Conservation (phyloP, 2,797 vertebrate species). For the Danio jaintianensis region DNA sequence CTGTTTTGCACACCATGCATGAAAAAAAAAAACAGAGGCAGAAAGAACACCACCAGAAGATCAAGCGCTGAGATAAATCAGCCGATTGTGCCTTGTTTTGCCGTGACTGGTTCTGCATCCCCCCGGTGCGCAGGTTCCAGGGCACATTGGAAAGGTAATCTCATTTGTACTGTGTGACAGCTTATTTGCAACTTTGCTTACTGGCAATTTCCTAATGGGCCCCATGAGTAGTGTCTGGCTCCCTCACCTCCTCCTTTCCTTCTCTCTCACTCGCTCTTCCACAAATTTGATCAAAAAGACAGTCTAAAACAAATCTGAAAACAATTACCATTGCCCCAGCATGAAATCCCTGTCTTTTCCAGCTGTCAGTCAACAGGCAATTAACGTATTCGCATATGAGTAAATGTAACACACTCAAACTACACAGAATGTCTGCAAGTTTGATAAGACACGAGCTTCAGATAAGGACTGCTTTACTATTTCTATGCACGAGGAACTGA, state of each 20-base stretch:
- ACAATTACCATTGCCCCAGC: slow-evolving; percentile 67
- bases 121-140: slow-evolving; percentile 74
- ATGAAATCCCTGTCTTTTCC: slow-evolving; percentile 50
- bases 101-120: slow-evolving; percentile 69
- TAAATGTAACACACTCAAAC: slow-evolving; percentile 71
- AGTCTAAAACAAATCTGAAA: slow-evolving; percentile 78
- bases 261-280: slow-evolving; percentile 67
- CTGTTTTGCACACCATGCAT: slow-evolving; percentile 69
- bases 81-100: slow-evolving; percentile 75
- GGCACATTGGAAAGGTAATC: slow-evolving; percentile 83
- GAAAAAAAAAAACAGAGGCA: slow-evolving; percentile 66
- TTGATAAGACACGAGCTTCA: slow-evolving; percentile 65
- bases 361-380: slow-evolving; percentile 81
- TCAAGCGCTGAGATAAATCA: slow-evolving; percentile 77
- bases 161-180: slow-evolving; percentile 87
- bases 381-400: slow-evolving; percentile 74
- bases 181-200: slow-evolving; percentile 81
- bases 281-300: slow-evolving; percentile 79
- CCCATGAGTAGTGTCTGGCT: slow-evolving; percentile 72
- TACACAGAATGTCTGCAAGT: slow-evolving; percentile 61
- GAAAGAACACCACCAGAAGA: slow-evolving; percentile 75
- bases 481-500: slow-evolving; percentile 1
- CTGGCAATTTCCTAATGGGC: slow-evolving; percentile 78
- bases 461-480: slow-evolving; percentile 31
- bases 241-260: slow-evolving; percentile 66